A percentile compares a stretch with the other conserved stretches of the same genome.
phyloP scores from a whole-genome alignment of 2,797 vertebrate species.

The Paratrypauchen microcephalus region DNA sequence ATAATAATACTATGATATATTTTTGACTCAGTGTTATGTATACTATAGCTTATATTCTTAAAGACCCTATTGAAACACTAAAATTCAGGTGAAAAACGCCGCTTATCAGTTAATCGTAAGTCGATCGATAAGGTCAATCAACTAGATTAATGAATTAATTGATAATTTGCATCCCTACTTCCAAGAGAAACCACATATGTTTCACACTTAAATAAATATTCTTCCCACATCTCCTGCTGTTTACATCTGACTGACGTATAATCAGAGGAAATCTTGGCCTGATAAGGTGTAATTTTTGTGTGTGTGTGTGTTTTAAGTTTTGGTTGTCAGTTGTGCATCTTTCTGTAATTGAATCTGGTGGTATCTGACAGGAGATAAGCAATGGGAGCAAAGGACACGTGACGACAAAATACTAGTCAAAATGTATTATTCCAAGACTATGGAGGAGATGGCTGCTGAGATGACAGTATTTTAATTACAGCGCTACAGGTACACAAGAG shows the following conservation, averaged over 20 bases:
- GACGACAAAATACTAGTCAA: slow-evolving; percentile 3
- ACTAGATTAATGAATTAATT: no score
- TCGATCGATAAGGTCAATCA: no score
- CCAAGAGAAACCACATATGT: neutral
- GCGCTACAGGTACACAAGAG: neutral
- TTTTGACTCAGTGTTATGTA: no score
- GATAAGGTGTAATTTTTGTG: slow-evolving; percentile 33
- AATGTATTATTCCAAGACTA: slow-evolving; percentile 6
- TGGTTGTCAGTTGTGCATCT: neutral
- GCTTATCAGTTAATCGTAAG: no score
- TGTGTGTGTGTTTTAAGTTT: slow-evolving; percentile 15
- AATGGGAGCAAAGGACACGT: slow-evolving; percentile 17
- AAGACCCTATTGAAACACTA: no score
- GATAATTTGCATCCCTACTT: no score
- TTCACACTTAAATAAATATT: neutral
- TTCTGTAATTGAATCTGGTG: slow-evolving; percentile 35
- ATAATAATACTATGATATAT: no score
- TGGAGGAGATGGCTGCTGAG: slow-evolving; percentile 5
- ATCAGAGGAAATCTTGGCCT: slow-evolving; percentile 16
- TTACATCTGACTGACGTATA: neutral
- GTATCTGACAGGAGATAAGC: slow-evolving; percentile 21
- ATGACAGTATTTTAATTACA: slow-evolving; percentile 20
- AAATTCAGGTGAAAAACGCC: no score
- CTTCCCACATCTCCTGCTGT: neutral
- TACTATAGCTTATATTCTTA: no score